Conservation (phyloP, 2,797 vertebrate species). For the Protonibea diacanthus region DNA sequence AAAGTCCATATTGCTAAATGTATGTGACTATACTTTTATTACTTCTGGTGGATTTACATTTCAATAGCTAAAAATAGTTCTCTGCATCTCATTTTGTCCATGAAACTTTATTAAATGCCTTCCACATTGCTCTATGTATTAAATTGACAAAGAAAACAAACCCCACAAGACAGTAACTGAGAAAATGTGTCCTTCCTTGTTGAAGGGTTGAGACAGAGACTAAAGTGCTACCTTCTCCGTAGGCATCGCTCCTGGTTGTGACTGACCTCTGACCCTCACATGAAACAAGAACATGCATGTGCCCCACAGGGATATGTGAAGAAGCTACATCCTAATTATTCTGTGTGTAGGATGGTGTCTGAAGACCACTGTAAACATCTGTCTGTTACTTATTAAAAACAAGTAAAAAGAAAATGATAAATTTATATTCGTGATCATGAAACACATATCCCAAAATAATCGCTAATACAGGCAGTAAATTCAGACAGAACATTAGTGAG, state of each 20-base stretch:
- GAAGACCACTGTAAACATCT: constrained; percentile 30
- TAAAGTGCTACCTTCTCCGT: constrained; percentile 44
- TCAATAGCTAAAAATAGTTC: neutral
- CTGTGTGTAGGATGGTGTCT: constrained; percentile 25
- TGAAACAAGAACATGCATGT: constrained; percentile 58
- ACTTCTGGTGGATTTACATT: constrained; percentile 6
- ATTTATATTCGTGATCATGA: constrained; percentile 12
- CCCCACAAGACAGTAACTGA: constrained; percentile 30
- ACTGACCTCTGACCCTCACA: constrained; percentile 69
- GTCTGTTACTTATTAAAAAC: constrained; percentile 36
- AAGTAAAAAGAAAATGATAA: neutral
- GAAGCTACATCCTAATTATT: constrained; percentile 61
- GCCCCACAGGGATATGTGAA: constrained; percentile 61
- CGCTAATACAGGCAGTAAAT: neutral
- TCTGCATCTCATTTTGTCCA: neutral
- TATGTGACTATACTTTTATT: neutral
- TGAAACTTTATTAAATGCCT: constrained; percentile 1
- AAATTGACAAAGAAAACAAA: constrained; percentile 1
- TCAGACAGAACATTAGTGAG: constrained; percentile 3
- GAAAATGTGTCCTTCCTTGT: constrained; percentile 56
- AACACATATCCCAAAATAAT: constrained; percentile 11
- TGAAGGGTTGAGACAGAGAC: constrained; percentile 26
- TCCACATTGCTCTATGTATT: neutral
- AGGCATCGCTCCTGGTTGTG: constrained; percentile 58
- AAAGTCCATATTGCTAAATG: constrained; percentile 18